Conservation (phyloP, 1,140 invertebrate species). For the Euglossa dilemma region DNA sequence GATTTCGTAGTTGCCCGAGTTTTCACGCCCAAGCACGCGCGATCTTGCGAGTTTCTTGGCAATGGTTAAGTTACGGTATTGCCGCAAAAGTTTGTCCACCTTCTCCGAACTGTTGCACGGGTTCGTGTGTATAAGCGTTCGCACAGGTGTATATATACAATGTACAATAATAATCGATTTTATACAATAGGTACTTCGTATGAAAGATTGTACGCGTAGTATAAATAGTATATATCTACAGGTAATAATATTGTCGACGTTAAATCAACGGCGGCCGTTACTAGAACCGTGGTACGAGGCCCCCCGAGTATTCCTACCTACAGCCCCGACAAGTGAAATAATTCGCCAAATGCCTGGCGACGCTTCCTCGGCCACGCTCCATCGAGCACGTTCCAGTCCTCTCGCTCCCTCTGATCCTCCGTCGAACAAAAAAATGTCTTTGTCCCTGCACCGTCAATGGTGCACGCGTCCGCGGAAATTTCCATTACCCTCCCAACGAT, state of each 20-base stretch:
- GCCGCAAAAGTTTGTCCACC: conserved; percentile 68
- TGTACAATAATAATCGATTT: conserved; percentile 57
- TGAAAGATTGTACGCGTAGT: conserved; percentile 64
- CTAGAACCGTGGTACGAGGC: conserved; percentile 26
- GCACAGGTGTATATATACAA: conserved; percentile 44
- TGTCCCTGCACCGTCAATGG: not conserved
- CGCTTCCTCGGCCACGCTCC: not conserved
- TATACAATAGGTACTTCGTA: conserved; percentile 67
- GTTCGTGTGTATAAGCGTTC: conserved; percentile 7
- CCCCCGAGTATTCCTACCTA: conserved; percentile 20
- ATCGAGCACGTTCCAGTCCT: not conserved
- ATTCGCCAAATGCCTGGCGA: conserved; percentile 3
- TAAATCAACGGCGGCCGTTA: conserved; percentile 55
- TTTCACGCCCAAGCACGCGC: not conserved
- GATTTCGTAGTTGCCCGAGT: conserved; percentile 15
- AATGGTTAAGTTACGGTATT: conserved; percentile 74
- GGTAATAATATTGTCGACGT: conserved; percentile 77
- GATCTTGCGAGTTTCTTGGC: conserved; percentile 62
- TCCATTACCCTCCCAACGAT: conserved; percentile 9
- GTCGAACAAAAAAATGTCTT: conserved; percentile 2
- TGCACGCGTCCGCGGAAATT: not conserved
- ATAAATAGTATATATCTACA: conserved; percentile 66
- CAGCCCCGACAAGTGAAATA: conserved; percentile 11
- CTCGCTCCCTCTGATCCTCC: not conserved
- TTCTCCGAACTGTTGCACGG: conserved; percentile 8